Conservation (phyloP, 53 echinoderm and acorn worm genomes). For the Zoroaster sp. region DNA sequence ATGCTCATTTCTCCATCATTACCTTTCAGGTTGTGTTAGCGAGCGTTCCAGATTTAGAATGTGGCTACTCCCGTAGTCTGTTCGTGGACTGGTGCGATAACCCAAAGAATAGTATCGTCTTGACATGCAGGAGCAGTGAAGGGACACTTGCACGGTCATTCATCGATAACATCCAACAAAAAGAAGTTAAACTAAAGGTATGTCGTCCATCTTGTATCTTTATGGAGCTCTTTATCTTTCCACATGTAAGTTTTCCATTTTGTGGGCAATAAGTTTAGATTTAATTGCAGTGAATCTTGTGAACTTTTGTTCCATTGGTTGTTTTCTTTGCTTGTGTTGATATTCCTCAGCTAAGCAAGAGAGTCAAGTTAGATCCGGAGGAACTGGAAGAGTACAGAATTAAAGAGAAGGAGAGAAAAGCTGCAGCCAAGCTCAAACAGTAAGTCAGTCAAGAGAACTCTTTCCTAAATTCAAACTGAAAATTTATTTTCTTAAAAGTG, state of each 20-base stretch:
- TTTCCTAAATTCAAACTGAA: no score
- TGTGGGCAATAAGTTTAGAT: no score
- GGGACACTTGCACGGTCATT: slow-evolving; percentile 87
- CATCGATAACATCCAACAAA: slow-evolving; percentile 74
- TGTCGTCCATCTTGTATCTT: neutral
- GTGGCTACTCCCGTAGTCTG: slow-evolving; percentile 90
- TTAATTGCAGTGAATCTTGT: neutral
- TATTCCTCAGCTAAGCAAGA: slow-evolving; percentile 76
- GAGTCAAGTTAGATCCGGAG: slow-evolving; percentile 88
- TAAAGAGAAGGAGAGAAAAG: slow-evolving; percentile 88
- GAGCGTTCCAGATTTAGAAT: slow-evolving; percentile 93
- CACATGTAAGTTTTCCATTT: no score
- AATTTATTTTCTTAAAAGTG: no score
- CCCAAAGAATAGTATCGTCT: slow-evolving; percentile 81
- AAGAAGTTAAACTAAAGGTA: slow-evolving; percentile 79
- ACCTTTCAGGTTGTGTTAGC: slow-evolving; percentile 80
- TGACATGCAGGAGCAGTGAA: slow-evolving; percentile 85
- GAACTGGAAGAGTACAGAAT: slow-evolving; percentile 84
- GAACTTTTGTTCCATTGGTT: neutral
- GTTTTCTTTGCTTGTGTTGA: neutral
- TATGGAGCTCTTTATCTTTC: no score
- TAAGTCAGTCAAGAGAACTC: no score
- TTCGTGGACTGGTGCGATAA: slow-evolving; percentile 88
- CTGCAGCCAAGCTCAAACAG: slow-evolving; percentile 77
- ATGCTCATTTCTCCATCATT: neutral